These are phyloP conservation scores for Ennomos fuscantarius DNA, from an alignment of 2,888 invertebrate species.

Conservation along the genomic window DNA sequence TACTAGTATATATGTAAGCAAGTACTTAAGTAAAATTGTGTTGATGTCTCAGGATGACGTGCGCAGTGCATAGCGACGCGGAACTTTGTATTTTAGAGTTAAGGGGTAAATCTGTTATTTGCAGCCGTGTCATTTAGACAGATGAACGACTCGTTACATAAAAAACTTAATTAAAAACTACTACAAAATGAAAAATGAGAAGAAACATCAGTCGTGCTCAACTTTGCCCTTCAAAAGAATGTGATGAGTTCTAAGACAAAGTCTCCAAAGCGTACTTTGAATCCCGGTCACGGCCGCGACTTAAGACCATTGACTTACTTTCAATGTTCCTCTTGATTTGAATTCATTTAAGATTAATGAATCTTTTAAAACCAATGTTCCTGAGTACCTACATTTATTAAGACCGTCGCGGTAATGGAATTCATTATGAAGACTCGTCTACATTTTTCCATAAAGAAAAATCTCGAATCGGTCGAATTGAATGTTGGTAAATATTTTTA, in stretches of 20 bases:
- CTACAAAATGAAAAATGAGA: too few relatives aligned
- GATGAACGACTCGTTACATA: too few relatives aligned
- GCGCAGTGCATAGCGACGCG: too few relatives aligned
- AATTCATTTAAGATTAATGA: constrained; percentile 24
- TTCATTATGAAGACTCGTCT: constrained; percentile 5
- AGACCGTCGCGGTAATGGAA: constrained; percentile 10
- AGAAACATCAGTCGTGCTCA: too few relatives aligned
- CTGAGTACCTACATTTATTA: constrained; percentile 8
- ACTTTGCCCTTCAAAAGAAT: background rate
- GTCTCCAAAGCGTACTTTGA: constrained; percentile 12
- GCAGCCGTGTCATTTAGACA: too few relatives aligned
- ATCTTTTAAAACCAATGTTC: constrained; percentile 6
- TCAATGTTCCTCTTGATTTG: constrained; percentile 20
- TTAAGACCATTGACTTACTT: constrained; percentile 20
- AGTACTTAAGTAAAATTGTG: too few relatives aligned
- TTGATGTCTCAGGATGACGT: too few relatives aligned
- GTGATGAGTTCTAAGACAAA: constrained; percentile 12
- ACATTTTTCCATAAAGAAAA: constrained; percentile 3
- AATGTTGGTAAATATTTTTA: constrained; percentile 19
- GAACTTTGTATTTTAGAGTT: too few relatives aligned
- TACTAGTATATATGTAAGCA: too few relatives aligned
- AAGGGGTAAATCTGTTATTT: too few relatives aligned
- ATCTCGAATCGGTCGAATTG: background rate
- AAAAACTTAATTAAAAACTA: too few relatives aligned
- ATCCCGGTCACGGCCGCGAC: constrained; percentile 10